Conservation (phyloP, 1,140 invertebrate genomes). For the Papilio dardanus region DNA sequence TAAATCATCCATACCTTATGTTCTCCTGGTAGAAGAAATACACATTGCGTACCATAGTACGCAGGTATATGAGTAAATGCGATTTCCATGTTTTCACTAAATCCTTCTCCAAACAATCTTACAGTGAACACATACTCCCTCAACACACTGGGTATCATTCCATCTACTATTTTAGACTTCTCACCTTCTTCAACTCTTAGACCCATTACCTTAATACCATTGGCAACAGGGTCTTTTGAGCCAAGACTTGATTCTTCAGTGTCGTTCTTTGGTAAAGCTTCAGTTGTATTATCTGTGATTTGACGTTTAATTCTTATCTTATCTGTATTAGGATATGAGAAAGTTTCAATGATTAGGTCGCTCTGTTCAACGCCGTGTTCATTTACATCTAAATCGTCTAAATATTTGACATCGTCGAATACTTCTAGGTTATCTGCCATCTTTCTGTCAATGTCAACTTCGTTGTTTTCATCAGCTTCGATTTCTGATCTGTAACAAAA, state of each 20-base stretch:
- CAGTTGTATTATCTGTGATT: constrained; percentile 15
- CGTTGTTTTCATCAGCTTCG: constrained; percentile 18
- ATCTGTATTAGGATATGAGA: constrained; percentile 29
- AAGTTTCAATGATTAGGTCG: constrained; percentile 41
- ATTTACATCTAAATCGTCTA: constrained; percentile 40
- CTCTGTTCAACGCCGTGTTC: constrained; percentile 30
- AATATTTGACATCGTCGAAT: constrained; percentile 1
- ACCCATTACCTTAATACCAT: constrained; percentile 76
- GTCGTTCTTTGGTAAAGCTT: not conserved
- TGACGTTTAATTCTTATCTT: constrained; percentile 22
- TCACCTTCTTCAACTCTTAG: constrained; percentile 84
- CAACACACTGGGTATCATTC: constrained; percentile 86
- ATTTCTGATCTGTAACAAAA: constrained; percentile 28
- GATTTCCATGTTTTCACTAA: constrained; percentile 86
- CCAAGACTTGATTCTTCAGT: not conserved
- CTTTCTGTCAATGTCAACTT: constrained; percentile 21
- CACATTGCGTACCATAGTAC: constrained; percentile 78
- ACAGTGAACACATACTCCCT: constrained; percentile 83
- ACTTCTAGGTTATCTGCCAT: constrained; percentile 24
- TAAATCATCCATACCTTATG: constrained; percentile 59
- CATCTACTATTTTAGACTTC: constrained; percentile 84
- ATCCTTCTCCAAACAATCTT: constrained; percentile 87
- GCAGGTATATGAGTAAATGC: constrained; percentile 86
- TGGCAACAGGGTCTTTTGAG: not conserved
- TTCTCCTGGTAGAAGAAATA: constrained; percentile 76